Conservation (phyloP, 2,888 invertebrate species). For the Diarsia mendica region DNA sequence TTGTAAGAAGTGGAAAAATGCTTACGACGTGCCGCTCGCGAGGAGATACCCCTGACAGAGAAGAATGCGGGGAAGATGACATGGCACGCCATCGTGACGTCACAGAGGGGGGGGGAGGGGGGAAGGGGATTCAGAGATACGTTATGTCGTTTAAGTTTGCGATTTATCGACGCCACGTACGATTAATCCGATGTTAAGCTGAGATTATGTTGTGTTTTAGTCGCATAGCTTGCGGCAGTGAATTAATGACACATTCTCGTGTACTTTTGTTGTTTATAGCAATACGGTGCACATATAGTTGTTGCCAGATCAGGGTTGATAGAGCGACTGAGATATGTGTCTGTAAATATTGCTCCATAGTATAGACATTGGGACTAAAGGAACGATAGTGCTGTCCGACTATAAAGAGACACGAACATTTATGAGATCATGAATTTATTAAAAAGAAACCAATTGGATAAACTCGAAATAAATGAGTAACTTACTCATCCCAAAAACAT, state of each 20-base stretch:
- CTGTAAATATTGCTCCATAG: background rate
- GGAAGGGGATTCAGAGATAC: background rate
- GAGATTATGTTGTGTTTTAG: constrained; percentile 47
- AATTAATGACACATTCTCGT: constrained; percentile 32
- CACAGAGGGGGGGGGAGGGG: background rate
- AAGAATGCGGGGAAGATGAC: constrained; percentile 47
- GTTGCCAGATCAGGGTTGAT: background rate
- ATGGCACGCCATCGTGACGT: constrained; percentile 24
- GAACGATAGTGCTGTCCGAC: background rate
- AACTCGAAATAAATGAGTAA: background rate
- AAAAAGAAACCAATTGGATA: background rate
- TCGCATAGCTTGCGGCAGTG: constrained; percentile 37
- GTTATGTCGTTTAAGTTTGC: constrained; percentile 47
- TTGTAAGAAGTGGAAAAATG: constrained; percentile 58
- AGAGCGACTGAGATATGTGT: background rate
- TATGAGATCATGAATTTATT: background rate
- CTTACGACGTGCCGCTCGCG: constrained; percentile 42
- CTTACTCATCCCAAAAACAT: background rate
- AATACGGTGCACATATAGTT: background rate
- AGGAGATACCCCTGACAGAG: constrained; percentile 44
- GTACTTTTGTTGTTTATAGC: constrained; percentile 17
- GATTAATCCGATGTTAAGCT: constrained; percentile 44
- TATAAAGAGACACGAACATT: background rate
- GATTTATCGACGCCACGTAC: constrained; percentile 47
- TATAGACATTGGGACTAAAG: background rate